These are phyloP conservation scores for Laticauda laticaudata DNA, from an alignment of 2,113 vertebrate species.

Conservation along the genomic window DNA sequence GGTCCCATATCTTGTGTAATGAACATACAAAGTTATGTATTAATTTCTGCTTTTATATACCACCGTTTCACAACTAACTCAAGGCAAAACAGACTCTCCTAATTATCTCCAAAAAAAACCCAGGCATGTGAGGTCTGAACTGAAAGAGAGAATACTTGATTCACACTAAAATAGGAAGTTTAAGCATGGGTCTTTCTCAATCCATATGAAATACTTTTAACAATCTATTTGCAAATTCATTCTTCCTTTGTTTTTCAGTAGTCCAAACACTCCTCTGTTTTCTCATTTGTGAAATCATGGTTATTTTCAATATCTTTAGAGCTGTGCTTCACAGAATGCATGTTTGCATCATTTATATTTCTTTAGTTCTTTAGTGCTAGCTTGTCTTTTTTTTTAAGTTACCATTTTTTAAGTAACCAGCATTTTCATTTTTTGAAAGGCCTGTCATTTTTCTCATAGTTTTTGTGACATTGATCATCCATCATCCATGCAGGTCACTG, in stretches of 20 bases:
- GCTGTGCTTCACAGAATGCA: not conserved
- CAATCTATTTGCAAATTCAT: not conserved
- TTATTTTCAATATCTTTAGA: not conserved
- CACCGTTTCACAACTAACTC: not conserved
- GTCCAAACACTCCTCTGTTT: not conserved
- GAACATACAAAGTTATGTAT: not conserved
- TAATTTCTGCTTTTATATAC: not conserved
- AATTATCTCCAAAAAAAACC: not conserved
- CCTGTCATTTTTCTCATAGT: not conserved
- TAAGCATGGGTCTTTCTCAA: not conserved
- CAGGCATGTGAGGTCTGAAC: not conserved
- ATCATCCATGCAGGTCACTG: not conserved
- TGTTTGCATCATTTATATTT: not conserved
- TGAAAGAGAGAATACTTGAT: not conserved
- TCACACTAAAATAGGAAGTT: not conserved
- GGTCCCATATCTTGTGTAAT: not conserved
- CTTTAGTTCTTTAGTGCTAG: not conserved
- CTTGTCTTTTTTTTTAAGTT: not conserved
- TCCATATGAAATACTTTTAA: not conserved
- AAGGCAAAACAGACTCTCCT: not conserved
- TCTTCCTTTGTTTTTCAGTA: not conserved
- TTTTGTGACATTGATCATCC: not conserved
- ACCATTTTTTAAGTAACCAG: not conserved
- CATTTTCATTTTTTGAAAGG: not conserved
- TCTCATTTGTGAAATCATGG: not conserved